A percentile compares a stretch with the other conserved stretches of the same genome.
These are phyloP conservation scores for Ellobius talpinus DNA, from an alignment of 2,113 vertebrate species.

Conservation along the genomic window DNA sequence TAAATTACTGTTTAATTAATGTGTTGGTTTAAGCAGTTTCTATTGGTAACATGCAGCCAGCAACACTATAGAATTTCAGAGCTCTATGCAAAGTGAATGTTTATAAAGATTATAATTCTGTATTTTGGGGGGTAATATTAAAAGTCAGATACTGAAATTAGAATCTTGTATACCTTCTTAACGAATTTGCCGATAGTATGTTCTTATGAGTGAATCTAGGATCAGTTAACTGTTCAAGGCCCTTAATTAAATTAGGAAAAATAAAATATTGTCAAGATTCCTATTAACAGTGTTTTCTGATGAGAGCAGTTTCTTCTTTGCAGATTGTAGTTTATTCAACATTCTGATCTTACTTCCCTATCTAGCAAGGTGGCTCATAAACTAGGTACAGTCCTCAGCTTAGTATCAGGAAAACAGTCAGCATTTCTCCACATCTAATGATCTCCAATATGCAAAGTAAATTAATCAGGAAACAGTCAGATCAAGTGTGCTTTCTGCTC, in stretches of 20 bases:
- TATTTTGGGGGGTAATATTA: not conserved
- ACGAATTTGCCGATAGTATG: conserved; percentile 13
- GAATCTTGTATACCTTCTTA: not conserved
- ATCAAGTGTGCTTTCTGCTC: conserved; percentile 51
- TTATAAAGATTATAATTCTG: not conserved
- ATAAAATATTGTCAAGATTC: conserved; percentile 78
- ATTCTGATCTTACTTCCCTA: conserved; percentile 33
- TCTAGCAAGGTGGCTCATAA: not conserved
- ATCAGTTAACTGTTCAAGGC: conserved; percentile 50
- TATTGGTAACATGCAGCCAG: not conserved
- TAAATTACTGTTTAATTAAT: conserved; percentile 66
- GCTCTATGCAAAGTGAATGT: not conserved
- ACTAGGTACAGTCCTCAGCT: conserved; percentile 15
- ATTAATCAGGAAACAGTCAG: conserved; percentile 54
- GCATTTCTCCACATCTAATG: conserved; percentile 52
- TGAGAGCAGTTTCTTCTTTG: conserved; percentile 64
- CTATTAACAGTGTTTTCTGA: conserved; percentile 58
- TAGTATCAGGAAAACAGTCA: conserved; percentile 41
- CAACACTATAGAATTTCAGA: not conserved
- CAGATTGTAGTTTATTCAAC: conserved; percentile 41
- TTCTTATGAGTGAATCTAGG: not conserved
- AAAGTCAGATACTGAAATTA: conserved; percentile 39
- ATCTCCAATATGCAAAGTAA: conserved; percentile 43
- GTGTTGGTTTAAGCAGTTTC: conserved; percentile 26
- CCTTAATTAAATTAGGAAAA: conserved; percentile 77